Percentiles rank a stretch among this genome's conserved stretches.
Evolutionary conservation across 2,888 invertebrate genomes (phyloP).

Genomic region (Standfussiana lucernea): DNA sequence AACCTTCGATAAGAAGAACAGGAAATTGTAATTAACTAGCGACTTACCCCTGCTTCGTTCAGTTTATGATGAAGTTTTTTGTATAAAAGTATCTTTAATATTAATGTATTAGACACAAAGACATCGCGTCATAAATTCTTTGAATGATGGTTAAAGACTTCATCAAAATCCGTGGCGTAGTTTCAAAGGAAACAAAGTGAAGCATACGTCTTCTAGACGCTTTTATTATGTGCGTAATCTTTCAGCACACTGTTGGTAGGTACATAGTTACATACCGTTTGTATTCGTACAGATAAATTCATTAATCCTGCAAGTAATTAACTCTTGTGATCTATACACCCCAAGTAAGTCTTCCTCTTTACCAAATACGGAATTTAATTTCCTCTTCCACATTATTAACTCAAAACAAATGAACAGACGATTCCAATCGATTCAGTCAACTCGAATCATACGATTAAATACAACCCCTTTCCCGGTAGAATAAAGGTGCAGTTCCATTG

Average conservation of each 20-base stretch:
- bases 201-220: neutral
- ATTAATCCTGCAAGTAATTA: slow-evolving; percentile 1
- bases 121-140: neutral
- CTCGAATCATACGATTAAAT: slow-evolving; percentile 35
- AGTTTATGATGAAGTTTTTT: neutral
- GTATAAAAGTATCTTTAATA: neutral
- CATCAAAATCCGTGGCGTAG: neutral
- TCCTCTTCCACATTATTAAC: slow-evolving; percentile 29
- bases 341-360: neutral
- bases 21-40: neutral
- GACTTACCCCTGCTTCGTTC: neutral
- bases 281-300: neutral
- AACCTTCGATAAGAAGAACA: neutral
- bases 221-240: neutral
- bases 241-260: neutral
- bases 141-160: neutral
- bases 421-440: slow-evolving; percentile 33
- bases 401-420: slow-evolving; percentile 36
- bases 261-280: neutral
- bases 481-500: slow-evolving; percentile 24
- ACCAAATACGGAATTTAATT: slow-evolving; percentile 14
- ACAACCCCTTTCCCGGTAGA: neutral
- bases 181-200: neutral
- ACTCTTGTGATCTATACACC: neutral
- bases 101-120: neutral